A percentile compares a stretch with the other conserved stretches of the same genome.
Evolutionary conservation across 2,888 invertebrate species (phyloP).

Genomic region (Psylliodes chrysocephalus): DNA sequence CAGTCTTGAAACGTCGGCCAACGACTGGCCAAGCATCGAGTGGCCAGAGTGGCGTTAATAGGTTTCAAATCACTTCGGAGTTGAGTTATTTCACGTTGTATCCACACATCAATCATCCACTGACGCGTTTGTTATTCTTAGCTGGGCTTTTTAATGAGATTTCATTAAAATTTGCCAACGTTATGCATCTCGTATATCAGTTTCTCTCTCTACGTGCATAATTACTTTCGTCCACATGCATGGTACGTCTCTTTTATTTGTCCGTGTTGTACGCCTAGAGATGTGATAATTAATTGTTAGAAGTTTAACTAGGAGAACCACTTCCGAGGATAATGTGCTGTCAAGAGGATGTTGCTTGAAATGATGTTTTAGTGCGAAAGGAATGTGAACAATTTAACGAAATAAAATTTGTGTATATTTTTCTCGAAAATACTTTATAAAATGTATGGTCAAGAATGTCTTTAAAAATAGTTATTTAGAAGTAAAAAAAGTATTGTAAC

Average conservation of each 20-base stretch:
- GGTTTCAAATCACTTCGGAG: slow-evolving; percentile 37
- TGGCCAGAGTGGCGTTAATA: slow-evolving; percentile 33
- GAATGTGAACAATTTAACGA: too few species aligned
- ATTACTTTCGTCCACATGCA: slow-evolving; percentile 30
- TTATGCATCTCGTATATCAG: slow-evolving; percentile 52
- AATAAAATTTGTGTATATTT: too few species aligned
- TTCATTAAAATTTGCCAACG: slow-evolving; percentile 52
- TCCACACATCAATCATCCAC: slow-evolving; percentile 47
- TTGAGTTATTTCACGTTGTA: slow-evolving; percentile 37
- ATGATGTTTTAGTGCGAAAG: too few species aligned
- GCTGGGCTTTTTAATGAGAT: slow-evolving; percentile 53
- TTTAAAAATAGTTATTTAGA: too few species aligned
- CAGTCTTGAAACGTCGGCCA: background rate
- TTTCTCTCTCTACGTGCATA: slow-evolving; percentile 40
- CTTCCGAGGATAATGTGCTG: slow-evolving; percentile 3
- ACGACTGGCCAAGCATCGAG: background rate
- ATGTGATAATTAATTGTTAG: slow-evolving; percentile 40
- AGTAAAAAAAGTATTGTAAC: too few species aligned
- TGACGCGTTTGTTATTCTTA: slow-evolving; percentile 43
- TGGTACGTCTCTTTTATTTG: slow-evolving; percentile 24
- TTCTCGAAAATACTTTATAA: too few species aligned
- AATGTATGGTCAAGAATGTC: too few species aligned
- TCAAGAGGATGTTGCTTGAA: background rate
- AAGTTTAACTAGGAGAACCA: slow-evolving; percentile 16
- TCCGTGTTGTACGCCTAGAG: slow-evolving; percentile 17